Evolutionary conservation across 2,113 vertebrate species (phyloP).

Genomic region (Lycocorax pyrrhopterus): DNA sequence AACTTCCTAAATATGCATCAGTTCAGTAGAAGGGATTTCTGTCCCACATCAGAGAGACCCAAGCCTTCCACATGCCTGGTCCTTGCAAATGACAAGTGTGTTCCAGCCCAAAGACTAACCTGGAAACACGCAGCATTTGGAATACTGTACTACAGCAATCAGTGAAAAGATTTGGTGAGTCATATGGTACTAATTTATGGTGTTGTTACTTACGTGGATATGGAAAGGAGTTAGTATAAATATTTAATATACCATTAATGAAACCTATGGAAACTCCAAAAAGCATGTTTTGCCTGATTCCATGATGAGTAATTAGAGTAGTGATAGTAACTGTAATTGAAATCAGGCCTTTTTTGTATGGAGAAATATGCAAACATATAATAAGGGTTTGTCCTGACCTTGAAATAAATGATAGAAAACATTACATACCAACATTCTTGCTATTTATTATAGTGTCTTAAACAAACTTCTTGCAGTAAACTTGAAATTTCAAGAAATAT

Average conservation of each 20-base stretch:
- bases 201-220: neutral
- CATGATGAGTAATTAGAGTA: neutral
- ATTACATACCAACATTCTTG: neutral
- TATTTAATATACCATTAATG: neutral
- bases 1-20: neutral
- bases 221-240: neutral
- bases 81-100: neutral
- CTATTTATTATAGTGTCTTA: neutral
- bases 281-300: neutral
- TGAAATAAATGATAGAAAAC: neutral
- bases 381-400: neutral
- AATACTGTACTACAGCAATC: neutral
- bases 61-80: neutral
- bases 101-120: neutral
- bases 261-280: neutral
- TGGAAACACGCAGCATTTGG: neutral
- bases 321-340: neutral
- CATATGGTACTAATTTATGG: neutral
- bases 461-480: neutral
- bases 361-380: neutral
- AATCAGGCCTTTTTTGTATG: neutral
- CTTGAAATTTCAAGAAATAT: neutral
- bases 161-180: neutral
- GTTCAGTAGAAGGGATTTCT: neutral
- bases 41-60: neutral